Base-by-base conservation (phyloP, 2,888 invertebrate species). In the Tachystola acroxantha region DNA sequence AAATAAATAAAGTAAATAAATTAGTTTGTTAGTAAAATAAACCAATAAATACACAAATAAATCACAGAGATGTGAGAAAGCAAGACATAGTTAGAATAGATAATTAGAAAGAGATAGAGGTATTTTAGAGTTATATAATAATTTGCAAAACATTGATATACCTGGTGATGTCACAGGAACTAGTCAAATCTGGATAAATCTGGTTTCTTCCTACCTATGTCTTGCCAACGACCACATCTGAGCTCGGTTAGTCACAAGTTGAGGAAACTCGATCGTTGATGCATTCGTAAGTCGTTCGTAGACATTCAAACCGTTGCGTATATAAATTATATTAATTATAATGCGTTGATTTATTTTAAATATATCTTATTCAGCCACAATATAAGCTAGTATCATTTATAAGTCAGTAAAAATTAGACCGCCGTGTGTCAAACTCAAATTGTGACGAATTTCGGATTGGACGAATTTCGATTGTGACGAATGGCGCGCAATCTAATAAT, bases 41-140 rank as follows among this genome's bases (percentile, higher is more conserved):
- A 52, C 46, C 42, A 43, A 46, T 16, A 34, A 46, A 36, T 34
- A 33, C 32, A 48, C 43, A 43, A 29, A 47, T 38, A 40, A 34
- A 39, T 37, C 24, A 45, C 46, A 57, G 46, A 71, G 65, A 75
- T 75, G 80, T 78, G 70, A 80, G 70, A 57, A 84, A 85, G 85
- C 86, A 86, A 86, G 86, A 86, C 86, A 86, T 86, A 86, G 82
- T 81, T 84, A 85, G 78, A 74, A 64, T 42, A 68, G 64, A 78
- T 46, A 54, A 52, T 45, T 37, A 59, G 54, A 66, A 46, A 64
- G 49, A 61, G 33, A 60, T 47, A 64, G 43, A 57, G 50, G 52
- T 56, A 44, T 20, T 20, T 20, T 1, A 24, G 9, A 24, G 9
- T 24, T 24, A 24, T 41, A 44, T 41, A 45, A 24, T 24, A 24